These are phyloP conservation scores for Elysia crispata DNA, from an alignment of 2,888 invertebrate genomes.

Conservation along the genomic window DNA sequence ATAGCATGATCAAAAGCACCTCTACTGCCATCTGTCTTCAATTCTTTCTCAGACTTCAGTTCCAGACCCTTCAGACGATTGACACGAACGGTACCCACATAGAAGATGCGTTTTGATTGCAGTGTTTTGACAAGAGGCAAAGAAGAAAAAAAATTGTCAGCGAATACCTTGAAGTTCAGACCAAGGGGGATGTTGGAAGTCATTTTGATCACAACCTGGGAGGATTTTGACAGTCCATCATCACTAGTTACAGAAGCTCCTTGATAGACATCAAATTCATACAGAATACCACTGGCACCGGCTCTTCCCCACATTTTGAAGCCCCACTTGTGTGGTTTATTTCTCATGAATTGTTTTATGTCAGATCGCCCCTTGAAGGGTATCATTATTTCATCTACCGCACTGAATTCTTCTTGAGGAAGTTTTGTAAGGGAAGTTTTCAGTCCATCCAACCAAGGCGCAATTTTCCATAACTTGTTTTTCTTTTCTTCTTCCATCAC, in stretches of 20 bases:
- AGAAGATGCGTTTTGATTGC: too few relatives aligned
- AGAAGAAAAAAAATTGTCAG: conserved; percentile 49
- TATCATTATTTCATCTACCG: conserved; percentile 66
- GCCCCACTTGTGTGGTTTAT: conserved; percentile 54
- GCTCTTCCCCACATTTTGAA: conserved; percentile 52
- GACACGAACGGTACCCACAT: too few relatives aligned
- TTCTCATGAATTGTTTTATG: background rate
- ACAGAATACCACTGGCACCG: background rate
- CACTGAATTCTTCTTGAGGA: conserved; percentile 61
- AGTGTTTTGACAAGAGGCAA: too few relatives aligned
- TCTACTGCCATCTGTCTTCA: conserved; percentile 18
- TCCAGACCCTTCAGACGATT: conserved; percentile 1
- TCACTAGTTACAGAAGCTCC: too few relatives aligned
- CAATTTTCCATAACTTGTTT: conserved; percentile 37
- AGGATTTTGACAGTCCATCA: too few relatives aligned
- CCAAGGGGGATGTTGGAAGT: conserved; percentile 7
- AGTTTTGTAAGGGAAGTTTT: conserved; percentile 53
- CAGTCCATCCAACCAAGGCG: conserved; percentile 45
- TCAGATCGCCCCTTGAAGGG: conserved; percentile 63
- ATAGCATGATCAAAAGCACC: background rate
- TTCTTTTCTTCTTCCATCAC: conserved; percentile 12
- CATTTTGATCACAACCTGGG: too few relatives aligned
- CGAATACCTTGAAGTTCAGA: too few relatives aligned
- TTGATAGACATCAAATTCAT: too few relatives aligned
- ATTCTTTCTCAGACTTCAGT: background rate